phyloP scores from a whole-genome alignment of 2,113 vertebrate genomes.

The Corythoichthys intestinalis region DNA sequence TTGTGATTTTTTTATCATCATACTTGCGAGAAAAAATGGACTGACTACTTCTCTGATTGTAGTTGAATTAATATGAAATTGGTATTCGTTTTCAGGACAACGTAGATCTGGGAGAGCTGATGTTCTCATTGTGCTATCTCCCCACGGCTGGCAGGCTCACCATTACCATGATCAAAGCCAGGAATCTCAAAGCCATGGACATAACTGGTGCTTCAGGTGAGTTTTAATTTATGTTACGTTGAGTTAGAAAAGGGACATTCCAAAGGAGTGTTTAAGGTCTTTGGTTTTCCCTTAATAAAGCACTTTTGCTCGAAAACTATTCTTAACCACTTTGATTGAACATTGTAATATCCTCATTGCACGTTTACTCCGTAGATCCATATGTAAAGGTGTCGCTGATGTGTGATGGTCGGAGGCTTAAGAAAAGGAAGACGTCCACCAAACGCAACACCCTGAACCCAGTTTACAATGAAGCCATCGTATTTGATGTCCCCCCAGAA shows the following conservation, averaged over 20 bases:
- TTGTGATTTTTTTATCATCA: too few relatives aligned
- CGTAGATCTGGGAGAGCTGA: conserved; percentile 94
- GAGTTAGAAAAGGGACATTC: not conserved
- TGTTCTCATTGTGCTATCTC: conserved; percentile 99
- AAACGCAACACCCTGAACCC: conserved; percentile 98
- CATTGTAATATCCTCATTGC: not conserved
- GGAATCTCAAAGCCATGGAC: conserved; percentile 99
- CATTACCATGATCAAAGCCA: conserved; percentile 97
- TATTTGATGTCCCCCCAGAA: conserved; percentile 97
- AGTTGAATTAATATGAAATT: not conserved
- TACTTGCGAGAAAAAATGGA: not conserved
- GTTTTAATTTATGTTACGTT: conserved; percentile 1
- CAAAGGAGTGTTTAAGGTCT: not conserved
- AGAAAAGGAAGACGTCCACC: conserved; percentile 98
- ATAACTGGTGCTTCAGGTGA: conserved; percentile 93
- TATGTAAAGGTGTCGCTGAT: conserved; percentile 98
- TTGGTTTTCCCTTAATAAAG: not conserved
- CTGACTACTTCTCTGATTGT: not conserved
- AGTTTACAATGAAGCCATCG: conserved; percentile 98
- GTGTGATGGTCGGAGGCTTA: conserved; percentile 92
- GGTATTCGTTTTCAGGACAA: conserved; percentile 78
- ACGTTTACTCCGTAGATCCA: conserved; percentile 77
- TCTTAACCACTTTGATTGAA: not conserved
- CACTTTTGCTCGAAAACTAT: not conserved
- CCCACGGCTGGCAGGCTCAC: conserved; percentile 95